Evolutionary conservation across 2,888 invertebrate genomes (phyloP).

Genomic region (Mythimna impura): DNA sequence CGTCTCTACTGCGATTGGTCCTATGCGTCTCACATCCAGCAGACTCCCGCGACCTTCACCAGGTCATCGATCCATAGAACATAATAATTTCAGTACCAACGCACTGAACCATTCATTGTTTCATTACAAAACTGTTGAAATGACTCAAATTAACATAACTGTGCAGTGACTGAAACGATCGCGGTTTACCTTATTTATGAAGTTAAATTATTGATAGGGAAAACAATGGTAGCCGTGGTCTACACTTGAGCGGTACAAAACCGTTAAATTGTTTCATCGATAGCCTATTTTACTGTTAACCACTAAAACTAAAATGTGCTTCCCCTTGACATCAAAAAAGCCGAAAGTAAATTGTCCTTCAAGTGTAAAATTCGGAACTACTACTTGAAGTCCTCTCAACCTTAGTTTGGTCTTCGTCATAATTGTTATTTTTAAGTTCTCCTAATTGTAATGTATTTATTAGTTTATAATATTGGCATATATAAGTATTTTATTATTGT

Average conservation of each 20-base stretch:
- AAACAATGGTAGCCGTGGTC: constrained; percentile 4
- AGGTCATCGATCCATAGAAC: constrained; percentile 4
- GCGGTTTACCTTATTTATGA: constrained; percentile 41
- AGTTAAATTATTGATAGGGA: constrained; percentile 4
- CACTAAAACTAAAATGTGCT: background rate
- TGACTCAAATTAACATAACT: constrained; percentile 22
- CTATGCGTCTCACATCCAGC: too few species aligned
- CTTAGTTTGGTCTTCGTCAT: too few species aligned
- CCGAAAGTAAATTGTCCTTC: too few species aligned
- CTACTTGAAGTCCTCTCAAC: too few species aligned
- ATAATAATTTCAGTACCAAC: constrained; percentile 21
- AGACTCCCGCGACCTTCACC: background rate
- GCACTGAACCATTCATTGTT: constrained; percentile 31
- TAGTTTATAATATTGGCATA: too few species aligned
- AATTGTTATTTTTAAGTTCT: too few species aligned
- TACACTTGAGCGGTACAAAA: background rate
- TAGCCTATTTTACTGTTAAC: constrained; percentile 4
- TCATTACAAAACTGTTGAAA: constrained; percentile 19
- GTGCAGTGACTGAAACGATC: background rate
- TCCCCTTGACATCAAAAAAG: too few species aligned
- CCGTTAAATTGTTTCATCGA: background rate
- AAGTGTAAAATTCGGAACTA: too few species aligned
- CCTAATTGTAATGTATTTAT: too few species aligned
- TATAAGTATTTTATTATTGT: too few species aligned
- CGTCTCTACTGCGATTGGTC: too few species aligned